A percentile compares a stretch with the other conserved stretches of the same genome.
These are phyloP conservation scores for Hartigia nigra DNA, from an alignment of 2,888 invertebrate genomes.

Conservation along the genomic window DNA sequence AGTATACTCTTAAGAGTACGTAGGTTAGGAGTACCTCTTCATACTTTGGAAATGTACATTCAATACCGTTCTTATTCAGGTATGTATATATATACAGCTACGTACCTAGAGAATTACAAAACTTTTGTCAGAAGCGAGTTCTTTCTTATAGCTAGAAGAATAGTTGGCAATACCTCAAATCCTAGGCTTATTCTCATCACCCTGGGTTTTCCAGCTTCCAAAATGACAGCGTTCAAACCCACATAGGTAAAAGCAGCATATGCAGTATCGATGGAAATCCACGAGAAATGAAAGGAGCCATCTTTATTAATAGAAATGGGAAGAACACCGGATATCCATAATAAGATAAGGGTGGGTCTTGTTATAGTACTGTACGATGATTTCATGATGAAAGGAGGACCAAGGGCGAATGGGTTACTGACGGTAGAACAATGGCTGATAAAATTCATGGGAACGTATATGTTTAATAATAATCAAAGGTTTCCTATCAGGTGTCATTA, in stretches of 20 bases:
- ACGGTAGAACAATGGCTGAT: background rate
- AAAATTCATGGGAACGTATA: background rate
- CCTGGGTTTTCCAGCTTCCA: background rate
- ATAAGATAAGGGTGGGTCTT: background rate
- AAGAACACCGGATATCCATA: background rate
- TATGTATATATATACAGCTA: background rate
- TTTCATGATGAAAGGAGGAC: background rate
- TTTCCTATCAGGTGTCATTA: background rate
- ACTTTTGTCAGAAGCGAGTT: background rate
- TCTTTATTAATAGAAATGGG: background rate
- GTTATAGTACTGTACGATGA: background rate
- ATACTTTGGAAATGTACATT: background rate
- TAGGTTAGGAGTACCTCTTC: background rate
- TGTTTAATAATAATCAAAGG: background rate
- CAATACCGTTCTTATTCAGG: background rate
- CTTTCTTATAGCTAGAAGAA: background rate
- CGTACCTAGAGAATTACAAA: background rate
- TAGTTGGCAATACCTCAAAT: constrained; percentile 1
- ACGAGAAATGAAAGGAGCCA: background rate
- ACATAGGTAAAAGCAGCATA: background rate
- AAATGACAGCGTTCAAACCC: background rate
- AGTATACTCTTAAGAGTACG: background rate
- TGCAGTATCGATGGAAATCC: background rate
- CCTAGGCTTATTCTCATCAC: background rate
- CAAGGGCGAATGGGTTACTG: background rate